Evolutionary conservation across 2,797 vertebrate genomes (phyloP).

Genomic region (Acipenser transmontanus): DNA sequence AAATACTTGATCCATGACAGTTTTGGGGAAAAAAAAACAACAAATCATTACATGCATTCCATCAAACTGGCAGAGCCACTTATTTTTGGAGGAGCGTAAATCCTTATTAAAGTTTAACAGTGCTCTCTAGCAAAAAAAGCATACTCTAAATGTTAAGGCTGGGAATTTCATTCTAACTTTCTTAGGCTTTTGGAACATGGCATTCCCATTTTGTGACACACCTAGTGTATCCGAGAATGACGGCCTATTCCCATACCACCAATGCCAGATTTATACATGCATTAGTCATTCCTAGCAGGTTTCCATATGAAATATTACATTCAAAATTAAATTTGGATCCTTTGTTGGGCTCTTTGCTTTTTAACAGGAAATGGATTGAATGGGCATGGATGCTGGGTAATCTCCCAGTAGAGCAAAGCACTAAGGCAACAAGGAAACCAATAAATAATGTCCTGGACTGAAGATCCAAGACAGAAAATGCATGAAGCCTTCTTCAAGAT

Average conservation of each 20-base stretch:
- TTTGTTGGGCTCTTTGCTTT: neutral
- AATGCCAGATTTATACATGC: neutral
- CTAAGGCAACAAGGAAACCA: neutral
- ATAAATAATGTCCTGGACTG: no score
- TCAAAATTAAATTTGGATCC: neutral
- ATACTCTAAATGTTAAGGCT: neutral
- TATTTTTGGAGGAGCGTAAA: no score
- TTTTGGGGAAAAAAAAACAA: no score
- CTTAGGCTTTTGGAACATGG: neutral
- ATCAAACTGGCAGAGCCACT: no score
- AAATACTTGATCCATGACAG: no score
- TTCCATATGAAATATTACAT: neutral
- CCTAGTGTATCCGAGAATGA: neutral
- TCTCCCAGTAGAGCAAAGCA: slow-evolving; percentile 4
- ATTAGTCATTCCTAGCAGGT: neutral
- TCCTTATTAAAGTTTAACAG: no score
- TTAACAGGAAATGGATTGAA: neutral
- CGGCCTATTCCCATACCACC: neutral
- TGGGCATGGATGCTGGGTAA: neutral
- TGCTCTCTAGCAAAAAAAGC: no score
- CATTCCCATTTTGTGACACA: neutral
- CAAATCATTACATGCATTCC: no score
- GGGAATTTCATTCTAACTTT: neutral
- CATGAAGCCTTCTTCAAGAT: no score
- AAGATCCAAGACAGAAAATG: no score